phyloP scores from a whole-genome alignment of 2,888 invertebrate genomes.

The Blera fallax region DNA sequence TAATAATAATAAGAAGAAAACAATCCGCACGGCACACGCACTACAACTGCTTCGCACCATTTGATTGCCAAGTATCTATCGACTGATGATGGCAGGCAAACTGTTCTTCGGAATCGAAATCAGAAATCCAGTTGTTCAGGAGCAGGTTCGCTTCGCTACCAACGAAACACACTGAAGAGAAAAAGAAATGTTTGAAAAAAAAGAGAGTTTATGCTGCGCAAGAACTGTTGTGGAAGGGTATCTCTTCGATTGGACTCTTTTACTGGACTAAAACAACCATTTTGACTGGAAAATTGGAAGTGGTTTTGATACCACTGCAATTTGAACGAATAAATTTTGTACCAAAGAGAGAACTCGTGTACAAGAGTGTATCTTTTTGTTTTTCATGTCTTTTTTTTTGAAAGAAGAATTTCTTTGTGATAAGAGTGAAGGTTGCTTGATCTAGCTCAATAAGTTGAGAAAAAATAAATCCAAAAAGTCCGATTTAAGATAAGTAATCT shows the following conservation, averaged over 20 bases:
- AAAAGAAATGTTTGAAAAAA: background rate
- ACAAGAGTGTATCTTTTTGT: background rate
- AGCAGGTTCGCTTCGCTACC: background rate
- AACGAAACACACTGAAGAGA: background rate
- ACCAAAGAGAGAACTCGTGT: background rate
- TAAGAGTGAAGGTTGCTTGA: constrained; percentile 10
- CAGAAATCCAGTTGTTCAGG: constrained; percentile 39
- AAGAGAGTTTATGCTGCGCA: constrained; percentile 31
- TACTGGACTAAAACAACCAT: constrained; percentile 6
- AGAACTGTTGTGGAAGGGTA: constrained; percentile 4
- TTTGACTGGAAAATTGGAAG: constrained; percentile 38
- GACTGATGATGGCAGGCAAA: constrained; percentile 60
- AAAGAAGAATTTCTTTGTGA: constrained; percentile 1
- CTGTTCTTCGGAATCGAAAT: constrained; percentile 54
- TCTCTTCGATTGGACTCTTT: constrained; percentile 31
- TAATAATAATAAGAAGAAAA: constrained; percentile 54
- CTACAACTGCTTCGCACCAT: constrained; percentile 64
- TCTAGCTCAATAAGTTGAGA: constrained; percentile 7
- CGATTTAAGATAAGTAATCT: constrained; percentile 13
- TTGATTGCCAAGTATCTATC: constrained; percentile 67
- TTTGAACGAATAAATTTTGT: background rate
- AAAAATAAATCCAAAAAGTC: constrained; percentile 5
- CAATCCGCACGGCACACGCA: constrained; percentile 69
- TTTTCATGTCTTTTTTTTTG: background rate
- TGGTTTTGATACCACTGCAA: background rate